Conservation (phyloP, 2,797 vertebrate species). For the Myotis pilosus region DNA sequence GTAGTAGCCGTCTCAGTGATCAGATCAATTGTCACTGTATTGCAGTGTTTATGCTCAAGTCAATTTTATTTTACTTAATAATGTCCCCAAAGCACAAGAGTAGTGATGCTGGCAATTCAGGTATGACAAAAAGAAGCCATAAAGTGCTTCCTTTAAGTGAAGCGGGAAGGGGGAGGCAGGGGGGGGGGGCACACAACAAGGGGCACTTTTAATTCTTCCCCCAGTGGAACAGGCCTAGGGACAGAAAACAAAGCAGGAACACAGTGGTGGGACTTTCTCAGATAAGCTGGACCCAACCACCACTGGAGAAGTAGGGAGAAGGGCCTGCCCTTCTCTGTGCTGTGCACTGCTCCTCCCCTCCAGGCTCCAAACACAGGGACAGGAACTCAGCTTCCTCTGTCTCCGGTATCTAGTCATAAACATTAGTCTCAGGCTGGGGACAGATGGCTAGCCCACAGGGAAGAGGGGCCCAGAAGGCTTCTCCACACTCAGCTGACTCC, state of each 20-base stretch:
- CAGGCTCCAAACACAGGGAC: not conserved
- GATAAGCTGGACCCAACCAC: not conserved
- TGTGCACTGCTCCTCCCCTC: not conserved
- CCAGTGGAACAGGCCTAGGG: not conserved
- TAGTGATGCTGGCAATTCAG: not conserved
- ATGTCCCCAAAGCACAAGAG: not conserved
- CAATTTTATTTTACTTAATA: not conserved
- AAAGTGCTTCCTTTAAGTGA: not conserved
- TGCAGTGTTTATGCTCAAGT: not conserved
- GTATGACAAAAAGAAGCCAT: not conserved
- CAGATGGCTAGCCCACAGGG: not conserved
- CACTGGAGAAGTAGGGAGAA: not conserved
- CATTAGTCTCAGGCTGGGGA: not conserved
- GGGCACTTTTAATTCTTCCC: not conserved
- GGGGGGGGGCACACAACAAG: no score
- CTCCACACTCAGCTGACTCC: not conserved
- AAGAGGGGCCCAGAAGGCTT: not conserved
- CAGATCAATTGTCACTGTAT: not conserved
- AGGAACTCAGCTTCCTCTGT: not conserved
- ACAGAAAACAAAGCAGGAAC: not conserved
- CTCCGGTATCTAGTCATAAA: not conserved
- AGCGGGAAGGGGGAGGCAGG: accelerated
- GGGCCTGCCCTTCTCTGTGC: not conserved
- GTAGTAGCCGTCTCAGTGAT: not conserved
- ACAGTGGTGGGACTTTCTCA: not conserved